Base-by-base conservation (phyloP, 1,140 invertebrate genomes). In the Ceratina calcarata region DNA sequence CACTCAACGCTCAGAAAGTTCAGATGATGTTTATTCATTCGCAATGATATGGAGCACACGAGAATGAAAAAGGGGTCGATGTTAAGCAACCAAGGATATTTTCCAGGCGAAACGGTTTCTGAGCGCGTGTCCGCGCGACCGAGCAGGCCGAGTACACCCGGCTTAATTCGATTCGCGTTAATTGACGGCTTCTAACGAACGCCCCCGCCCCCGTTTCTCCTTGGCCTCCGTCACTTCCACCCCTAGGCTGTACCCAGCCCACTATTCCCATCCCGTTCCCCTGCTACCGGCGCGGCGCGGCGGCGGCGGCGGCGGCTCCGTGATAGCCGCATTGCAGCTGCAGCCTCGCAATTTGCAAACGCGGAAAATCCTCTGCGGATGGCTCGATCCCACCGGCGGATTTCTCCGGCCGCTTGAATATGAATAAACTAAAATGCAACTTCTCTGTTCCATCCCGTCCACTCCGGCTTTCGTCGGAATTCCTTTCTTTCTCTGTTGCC, bases 131-230 rank as follows among this genome's bases (percentile, higher is more conserved):
- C 76, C 70, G 57, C 66, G 76, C 78, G 76, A 86, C 69, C 70
- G 82, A 70, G 72, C 45, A 53, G 82, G 53, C 68, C 18, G 58
- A 80, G 84, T 79, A 73, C 55, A 82, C 78, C 67, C 64, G 62
- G 70, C 80, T 87, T 86, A 86, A 89, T 89, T 89, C 73, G 81
- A 89, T 88, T 85, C 79, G 68, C 78, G 86, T 89, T 88, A 88
- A 88, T 89, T 89, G 86, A 89, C 83, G 84, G 82, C 73, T 87
- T 80, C 81, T 88, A 89, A 89, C 86, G 87, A 89, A 89, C 82
- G 58, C 66, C 78, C 65, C 81, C 65, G n/a, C 65, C 80, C 55
- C 67, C 32, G 37, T 45, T 45, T 45, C 55, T 72, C 55, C 68
- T 69, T 69, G 45, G 49, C 13, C 64, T n/a, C 24, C 68, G 49